Evolutionary conservation across 1,140 invertebrate species (phyloP).

Genomic region (Listronotus oregonensis): DNA sequence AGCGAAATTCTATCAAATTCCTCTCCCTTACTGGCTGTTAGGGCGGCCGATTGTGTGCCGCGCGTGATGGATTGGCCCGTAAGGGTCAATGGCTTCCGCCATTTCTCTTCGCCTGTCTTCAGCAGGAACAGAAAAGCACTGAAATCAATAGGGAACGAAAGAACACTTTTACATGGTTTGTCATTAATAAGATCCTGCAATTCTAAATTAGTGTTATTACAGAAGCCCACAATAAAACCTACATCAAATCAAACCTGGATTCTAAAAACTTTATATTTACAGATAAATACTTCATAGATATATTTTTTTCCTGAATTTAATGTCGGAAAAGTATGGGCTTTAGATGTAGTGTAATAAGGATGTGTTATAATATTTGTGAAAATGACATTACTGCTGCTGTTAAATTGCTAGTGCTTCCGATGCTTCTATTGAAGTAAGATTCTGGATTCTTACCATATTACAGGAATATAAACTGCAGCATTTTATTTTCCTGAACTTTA

Average conservation of each 20-base stretch:
- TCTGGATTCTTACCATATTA: too few relatives aligned
- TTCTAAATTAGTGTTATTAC: background rate
- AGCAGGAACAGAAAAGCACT: conserved; percentile 45
- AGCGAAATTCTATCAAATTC: conserved; percentile 35
- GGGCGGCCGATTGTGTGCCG: conserved; percentile 40
- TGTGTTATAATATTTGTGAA: too few relatives aligned
- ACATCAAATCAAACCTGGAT: background rate
- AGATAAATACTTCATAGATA: too few relatives aligned
- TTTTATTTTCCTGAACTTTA: too few relatives aligned
- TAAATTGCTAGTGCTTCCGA: too few relatives aligned
- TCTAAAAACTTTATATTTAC: too few relatives aligned
- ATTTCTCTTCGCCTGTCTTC: conserved; percentile 69
- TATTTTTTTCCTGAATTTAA: too few relatives aligned
- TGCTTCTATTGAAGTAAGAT: too few relatives aligned
- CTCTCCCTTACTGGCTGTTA: conserved; percentile 31
- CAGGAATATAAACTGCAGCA: too few relatives aligned
- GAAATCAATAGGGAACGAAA: conserved; percentile 46
- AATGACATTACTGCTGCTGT: too few relatives aligned
- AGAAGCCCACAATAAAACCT: background rate
- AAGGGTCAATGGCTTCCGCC: conserved; percentile 75
- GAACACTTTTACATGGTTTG: conserved; percentile 36
- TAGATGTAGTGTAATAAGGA: too few relatives aligned
- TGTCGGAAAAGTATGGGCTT: too few relatives aligned
- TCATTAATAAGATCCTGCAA: conserved; percentile 35
- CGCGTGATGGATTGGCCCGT: conserved; percentile 71